phyloP scores from a whole-genome alignment of 2,113 vertebrate genomes.

The Cyanoramphus novaezelandiae region DNA sequence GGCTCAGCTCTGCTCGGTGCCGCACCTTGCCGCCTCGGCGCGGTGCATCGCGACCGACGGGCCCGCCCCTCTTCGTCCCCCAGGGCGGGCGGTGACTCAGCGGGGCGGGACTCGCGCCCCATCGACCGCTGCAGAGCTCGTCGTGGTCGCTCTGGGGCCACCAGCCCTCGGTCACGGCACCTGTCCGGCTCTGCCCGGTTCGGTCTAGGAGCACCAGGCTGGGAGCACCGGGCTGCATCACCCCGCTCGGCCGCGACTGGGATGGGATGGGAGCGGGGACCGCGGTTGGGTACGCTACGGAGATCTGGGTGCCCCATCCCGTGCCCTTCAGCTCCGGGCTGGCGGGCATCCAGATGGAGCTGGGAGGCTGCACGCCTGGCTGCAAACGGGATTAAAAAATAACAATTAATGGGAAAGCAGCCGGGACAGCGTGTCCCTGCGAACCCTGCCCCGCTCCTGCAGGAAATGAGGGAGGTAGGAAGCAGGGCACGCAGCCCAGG shows the following conservation, averaged over 20 bases:
- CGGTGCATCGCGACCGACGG: not conserved
- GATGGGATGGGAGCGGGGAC: not conserved
- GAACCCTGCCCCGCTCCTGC: not conserved
- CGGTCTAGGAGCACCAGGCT: not conserved
- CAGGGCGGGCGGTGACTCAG: slow-evolving; percentile 3
- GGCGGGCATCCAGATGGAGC: not conserved
- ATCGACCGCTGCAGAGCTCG: not conserved
- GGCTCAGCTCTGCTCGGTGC: not conserved
- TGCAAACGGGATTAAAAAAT: slow-evolving; percentile 20
- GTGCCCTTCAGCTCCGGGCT: not conserved
- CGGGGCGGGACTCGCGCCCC: not conserved
- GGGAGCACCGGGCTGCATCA: not conserved
- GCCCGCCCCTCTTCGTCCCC: not conserved
- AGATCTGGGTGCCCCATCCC: not conserved
- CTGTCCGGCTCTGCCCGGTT: not conserved
- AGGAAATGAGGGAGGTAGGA: not conserved
- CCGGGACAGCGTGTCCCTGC: not conserved
- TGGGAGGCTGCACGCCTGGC: not conserved
- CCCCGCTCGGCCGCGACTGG: not conserved
- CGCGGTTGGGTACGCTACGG: not conserved
- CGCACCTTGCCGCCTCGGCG: not conserved
- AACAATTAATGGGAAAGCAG: slow-evolving; percentile 33
- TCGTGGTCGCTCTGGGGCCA: no score
- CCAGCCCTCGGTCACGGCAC: not conserved
- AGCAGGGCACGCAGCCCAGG: not conserved